phyloP scores from a whole-genome alignment of 2,888 invertebrate genomes.

The Caenorhabditis zanzibari region DNA sequence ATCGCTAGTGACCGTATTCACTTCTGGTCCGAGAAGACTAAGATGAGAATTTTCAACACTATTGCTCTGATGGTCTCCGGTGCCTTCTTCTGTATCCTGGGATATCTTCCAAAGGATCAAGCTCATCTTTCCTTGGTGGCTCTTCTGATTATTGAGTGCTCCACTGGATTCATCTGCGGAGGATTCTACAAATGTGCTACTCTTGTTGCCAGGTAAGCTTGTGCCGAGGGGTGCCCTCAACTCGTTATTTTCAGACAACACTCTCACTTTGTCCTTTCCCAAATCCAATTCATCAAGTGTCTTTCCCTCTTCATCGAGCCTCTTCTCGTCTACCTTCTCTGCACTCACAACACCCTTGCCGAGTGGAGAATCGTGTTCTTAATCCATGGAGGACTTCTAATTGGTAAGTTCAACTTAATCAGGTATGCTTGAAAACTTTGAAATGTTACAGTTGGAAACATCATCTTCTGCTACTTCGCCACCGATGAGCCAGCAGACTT shows the following conservation, averaged over 20 bases:
- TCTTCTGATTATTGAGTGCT: slow-evolving; percentile 74
- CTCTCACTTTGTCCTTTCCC: slow-evolving; percentile 81
- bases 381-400: slow-evolving; percentile 73
- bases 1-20: slow-evolving; percentile 73
- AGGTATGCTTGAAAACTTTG: neutral
- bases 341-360: slow-evolving; percentile 69
- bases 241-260: slow-evolving; percentile 81
- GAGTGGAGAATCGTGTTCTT: slow-evolving; percentile 80
- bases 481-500: slow-evolving; percentile 81
- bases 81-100: slow-evolving; percentile 74
- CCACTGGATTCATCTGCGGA: slow-evolving; percentile 78
- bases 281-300: slow-evolving; percentile 82
- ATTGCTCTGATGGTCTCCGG: slow-evolving; percentile 77
- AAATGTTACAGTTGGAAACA: slow-evolving; percentile 71
- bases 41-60: slow-evolving; percentile 80
- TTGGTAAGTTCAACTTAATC: slow-evolving; percentile 49
- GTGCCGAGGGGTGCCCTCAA: too few relatives aligned
- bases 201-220: slow-evolving; percentile 75
- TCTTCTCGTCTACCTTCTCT: slow-evolving; percentile 76
- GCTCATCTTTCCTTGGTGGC: slow-evolving; percentile 67
- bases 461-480: slow-evolving; percentile 78
- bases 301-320: slow-evolving; percentile 80
- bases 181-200: slow-evolving; percentile 80
- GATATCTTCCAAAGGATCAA: slow-evolving; percentile 71
- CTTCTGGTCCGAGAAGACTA: slow-evolving; percentile 75